phyloP scores from a whole-genome alignment of 2,888 invertebrate species.

The Phytoseiulus persimilis region DNA sequence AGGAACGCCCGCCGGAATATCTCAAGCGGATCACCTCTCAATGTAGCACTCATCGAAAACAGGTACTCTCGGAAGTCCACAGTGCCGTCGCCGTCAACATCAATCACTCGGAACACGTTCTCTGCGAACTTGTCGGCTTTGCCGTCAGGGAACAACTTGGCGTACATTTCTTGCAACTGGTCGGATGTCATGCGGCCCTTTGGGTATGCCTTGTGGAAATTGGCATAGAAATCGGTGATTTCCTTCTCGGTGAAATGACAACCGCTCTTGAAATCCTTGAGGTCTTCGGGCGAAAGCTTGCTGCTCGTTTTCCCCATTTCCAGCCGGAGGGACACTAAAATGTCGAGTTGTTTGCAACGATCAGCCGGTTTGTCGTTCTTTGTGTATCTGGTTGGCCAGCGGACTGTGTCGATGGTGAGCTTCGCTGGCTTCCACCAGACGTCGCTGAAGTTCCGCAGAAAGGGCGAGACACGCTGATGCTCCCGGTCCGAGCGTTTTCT shows the following conservation, averaged over 20 bases:
- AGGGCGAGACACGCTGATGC: neutral
- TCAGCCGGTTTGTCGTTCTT: neutral
- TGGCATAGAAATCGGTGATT: slow-evolving; percentile 23
- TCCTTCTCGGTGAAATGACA: slow-evolving; percentile 35
- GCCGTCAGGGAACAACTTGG: slow-evolving; percentile 30
- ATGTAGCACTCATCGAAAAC: slow-evolving; percentile 16
- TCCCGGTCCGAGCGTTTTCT: neutral
- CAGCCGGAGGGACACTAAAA: neutral
- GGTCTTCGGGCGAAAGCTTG: slow-evolving; percentile 22
- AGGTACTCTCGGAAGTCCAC: slow-evolving; percentile 28
- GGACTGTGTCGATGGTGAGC: neutral
- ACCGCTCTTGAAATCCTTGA: slow-evolving; percentile 25
- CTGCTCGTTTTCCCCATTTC: slow-evolving; percentile 10
- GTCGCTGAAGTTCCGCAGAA: neutral
- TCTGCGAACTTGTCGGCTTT: slow-evolving; percentile 33
- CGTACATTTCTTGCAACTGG: slow-evolving; percentile 34
- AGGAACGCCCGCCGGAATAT: slow-evolving; percentile 35
- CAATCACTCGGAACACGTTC: slow-evolving; percentile 24
- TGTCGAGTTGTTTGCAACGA: neutral
- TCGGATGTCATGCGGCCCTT: slow-evolving; percentile 17
- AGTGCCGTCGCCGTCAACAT: slow-evolving; percentile 15
- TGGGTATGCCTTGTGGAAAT: slow-evolving; percentile 24
- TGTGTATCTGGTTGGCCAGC: neutral
- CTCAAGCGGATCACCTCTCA: slow-evolving; percentile 29
- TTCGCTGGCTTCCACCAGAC: neutral